A percentile compares a stretch with the other conserved stretches of the same genome.
phyloP scores from a whole-genome alignment of 2,888 invertebrate genomes.

The Coremacera marginata region DNA sequence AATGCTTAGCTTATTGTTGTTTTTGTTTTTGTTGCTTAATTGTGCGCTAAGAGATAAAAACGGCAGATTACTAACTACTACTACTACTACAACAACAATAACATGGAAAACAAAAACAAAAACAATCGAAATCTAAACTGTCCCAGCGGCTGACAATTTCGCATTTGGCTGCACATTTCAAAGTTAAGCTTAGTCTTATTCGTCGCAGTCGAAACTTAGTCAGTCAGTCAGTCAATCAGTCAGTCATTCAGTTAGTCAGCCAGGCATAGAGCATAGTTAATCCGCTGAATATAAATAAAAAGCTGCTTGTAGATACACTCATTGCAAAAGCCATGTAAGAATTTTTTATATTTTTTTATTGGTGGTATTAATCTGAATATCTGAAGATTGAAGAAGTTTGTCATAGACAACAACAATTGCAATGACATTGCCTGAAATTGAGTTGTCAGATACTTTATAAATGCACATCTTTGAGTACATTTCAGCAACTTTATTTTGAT shows the following conservation, averaged over 20 bases:
- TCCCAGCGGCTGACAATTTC: conserved; percentile 7
- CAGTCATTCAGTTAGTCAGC: background rate
- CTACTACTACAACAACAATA: background rate
- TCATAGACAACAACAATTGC: no score
- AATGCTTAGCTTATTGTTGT: background rate
- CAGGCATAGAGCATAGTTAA: background rate
- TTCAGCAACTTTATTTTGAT: no score
- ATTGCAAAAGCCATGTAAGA: no score
- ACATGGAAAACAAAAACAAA: background rate
- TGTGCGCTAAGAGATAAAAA: background rate
- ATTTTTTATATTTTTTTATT: no score
- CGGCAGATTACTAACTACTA: background rate
- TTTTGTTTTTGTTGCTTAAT: background rate
- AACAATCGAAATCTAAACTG: background rate
- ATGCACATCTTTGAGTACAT: no score
- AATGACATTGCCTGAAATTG: no score
- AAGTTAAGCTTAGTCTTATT: background rate
- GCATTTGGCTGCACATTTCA: conserved; percentile 19
- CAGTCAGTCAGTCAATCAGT: background rate
- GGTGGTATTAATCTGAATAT: no score
- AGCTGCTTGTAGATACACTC: background rate
- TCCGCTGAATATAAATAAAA: conserved; percentile 5
- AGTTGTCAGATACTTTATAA: no score
- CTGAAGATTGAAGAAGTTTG: no score
- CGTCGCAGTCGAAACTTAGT: background rate